phyloP scores from a whole-genome alignment of 2,888 invertebrate genomes.

The Cerastoderma edule region DNA sequence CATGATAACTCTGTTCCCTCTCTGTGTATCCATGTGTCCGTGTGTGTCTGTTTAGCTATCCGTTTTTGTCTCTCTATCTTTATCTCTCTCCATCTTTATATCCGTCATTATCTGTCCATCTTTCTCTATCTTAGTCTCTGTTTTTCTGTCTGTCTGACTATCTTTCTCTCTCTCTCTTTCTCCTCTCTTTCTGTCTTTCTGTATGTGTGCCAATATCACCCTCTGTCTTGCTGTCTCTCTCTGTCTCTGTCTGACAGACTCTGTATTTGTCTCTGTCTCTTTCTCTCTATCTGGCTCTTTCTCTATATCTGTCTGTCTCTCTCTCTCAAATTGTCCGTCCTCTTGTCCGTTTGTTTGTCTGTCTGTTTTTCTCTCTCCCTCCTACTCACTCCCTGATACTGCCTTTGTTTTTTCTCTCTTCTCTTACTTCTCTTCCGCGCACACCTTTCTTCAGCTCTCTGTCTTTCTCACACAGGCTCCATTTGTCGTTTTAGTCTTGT shows the following conservation, averaged over 20 bases:
- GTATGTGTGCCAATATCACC: not conserved
- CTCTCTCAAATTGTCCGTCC: too few relatives aligned
- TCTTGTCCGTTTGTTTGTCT: too few relatives aligned
- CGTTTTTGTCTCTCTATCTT: not conserved
- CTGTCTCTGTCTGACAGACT: not conserved
- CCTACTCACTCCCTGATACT: not conserved
- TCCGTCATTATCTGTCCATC: not conserved
- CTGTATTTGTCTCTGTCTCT: not conserved
- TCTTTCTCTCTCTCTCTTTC: not conserved
- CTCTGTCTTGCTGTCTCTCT: not conserved
- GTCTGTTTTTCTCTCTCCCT: not conserved
- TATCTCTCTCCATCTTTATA: not conserved
- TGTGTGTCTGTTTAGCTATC: not conserved
- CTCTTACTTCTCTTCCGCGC: not conserved
- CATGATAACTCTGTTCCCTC: slow-evolving; percentile 7
- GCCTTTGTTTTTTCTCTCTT: not conserved
- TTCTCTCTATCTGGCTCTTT: not conserved
- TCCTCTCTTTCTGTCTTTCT: not conserved
- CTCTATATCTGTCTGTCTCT: not conserved
- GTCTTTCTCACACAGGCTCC: not conserved
- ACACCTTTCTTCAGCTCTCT: not conserved
- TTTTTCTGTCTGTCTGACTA: not conserved
- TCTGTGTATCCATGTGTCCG: not conserved
- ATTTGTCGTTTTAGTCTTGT: too few relatives aligned
- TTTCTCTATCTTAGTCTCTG: not conserved